Conservation (phyloP, 1,140 invertebrate genomes). For the Drosophila navojoa region DNA sequence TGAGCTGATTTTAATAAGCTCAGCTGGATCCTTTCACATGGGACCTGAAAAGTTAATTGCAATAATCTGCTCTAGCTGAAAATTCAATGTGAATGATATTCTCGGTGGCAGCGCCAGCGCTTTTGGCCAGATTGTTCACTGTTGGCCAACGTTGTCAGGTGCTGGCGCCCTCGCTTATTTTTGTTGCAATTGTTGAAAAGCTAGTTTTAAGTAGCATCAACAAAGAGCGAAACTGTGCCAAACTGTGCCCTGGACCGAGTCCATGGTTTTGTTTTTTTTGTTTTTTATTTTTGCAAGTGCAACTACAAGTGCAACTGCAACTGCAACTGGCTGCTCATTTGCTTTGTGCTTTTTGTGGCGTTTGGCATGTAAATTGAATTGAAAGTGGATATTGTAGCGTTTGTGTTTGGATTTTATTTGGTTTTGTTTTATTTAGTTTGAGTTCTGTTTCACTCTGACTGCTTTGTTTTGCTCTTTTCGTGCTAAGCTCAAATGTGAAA, state of each 20-base stretch:
- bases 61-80: too few relatives aligned
- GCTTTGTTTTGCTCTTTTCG: conserved; percentile 27
- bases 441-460: conserved; percentile 42
- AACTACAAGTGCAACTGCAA: too few relatives aligned
- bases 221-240: conserved; percentile 15
- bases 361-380: conserved; percentile 76
- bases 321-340: conserved; percentile 61
- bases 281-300: conserved; percentile 40
- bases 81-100: conserved; percentile 41
- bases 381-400: conserved; percentile 67
- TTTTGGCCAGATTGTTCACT: not conserved
- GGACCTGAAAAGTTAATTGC: too few relatives aligned
- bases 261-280: conserved; percentile 62
- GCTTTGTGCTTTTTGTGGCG: conserved; percentile 65
- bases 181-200: conserved; percentile 68
- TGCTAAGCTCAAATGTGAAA: conserved; percentile 10
- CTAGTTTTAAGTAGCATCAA: conserved; percentile 70
- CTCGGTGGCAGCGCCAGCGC: not conserved
- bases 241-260: conserved; percentile 41
- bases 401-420: conserved; percentile 53
- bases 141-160: conserved; percentile 52
- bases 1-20: too few relatives aligned
- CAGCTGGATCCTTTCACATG: too few relatives aligned
- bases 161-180: conserved; percentile 52
- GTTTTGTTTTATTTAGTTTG: conserved; percentile 36